Evolutionary conservation across 2,797 vertebrate genomes (phyloP).

Genomic region (Micrastur ruficollis): DNA sequence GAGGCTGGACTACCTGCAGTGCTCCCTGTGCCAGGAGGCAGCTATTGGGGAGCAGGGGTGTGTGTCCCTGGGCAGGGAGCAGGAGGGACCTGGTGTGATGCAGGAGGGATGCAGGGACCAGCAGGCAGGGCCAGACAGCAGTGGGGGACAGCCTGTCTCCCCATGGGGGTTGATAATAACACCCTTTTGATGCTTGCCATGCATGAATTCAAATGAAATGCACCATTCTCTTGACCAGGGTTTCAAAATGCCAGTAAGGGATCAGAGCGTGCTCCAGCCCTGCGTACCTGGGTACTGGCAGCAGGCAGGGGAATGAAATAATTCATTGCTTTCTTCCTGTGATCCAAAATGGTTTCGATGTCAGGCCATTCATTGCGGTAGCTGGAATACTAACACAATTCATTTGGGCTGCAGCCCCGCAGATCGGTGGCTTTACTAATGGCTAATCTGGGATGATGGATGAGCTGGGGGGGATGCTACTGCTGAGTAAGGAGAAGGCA

Average conservation of each 20-base stretch:
- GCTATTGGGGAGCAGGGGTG: fast-evolving
- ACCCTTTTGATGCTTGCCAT: neutral
- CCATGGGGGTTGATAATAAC: fast-evolving
- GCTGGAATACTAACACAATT: conserved; percentile 70
- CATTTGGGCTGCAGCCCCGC: conserved; percentile 57
- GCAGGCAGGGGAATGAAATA: conserved; percentile 49
- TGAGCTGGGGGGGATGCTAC: conserved; percentile 51
- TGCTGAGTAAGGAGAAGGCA: conserved; percentile 69
- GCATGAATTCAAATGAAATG: neutral
- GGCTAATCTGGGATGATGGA: conserved; percentile 68
- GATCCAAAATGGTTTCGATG: conserved; percentile 66
- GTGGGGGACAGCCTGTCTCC: neutral
- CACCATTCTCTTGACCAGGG: neutral
- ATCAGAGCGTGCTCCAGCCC: neutral
- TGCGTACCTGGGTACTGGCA: conserved; percentile 16
- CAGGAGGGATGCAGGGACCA: neutral
- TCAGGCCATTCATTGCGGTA: conserved; percentile 62
- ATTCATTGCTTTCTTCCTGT: conserved; percentile 67
- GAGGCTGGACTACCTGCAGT: neutral
- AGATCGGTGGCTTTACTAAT: conserved; percentile 67
- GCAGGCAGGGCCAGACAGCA: neutral
- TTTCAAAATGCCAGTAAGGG: neutral
- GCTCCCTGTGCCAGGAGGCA: fast-evolving
- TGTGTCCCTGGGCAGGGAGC: neutral
- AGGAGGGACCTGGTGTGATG: neutral